Evolutionary conservation across 2,888 invertebrate species (phyloP), one percentile per base, ranked within the genome.

Genomic region (Diadegma fenestrale): DNA sequence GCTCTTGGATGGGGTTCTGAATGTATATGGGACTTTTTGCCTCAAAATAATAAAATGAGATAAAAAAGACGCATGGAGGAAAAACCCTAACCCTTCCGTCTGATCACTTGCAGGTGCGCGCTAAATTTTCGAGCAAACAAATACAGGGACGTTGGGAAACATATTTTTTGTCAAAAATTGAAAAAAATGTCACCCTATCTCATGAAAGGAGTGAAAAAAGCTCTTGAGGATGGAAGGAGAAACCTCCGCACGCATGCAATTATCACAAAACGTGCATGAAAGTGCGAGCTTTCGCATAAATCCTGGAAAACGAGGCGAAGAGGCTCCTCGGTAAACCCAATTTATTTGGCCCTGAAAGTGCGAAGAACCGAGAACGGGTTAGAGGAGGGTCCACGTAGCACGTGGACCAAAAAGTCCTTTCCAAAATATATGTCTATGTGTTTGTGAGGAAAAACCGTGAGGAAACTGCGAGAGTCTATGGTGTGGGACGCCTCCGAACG

Each of bases 401-500:
- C 88, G 84, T 88, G 89, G 89, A 90, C 89, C 89, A 90, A 90
- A 90, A 89, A 91, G 91, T 88, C 91, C 91, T 92, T 61, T 48
- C 79, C 1, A 43, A 66, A 41, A 12, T 76, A 45, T 19, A 71
- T 45, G 19, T 33, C 8, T 41, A 64, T 30, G 41, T 71, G 51
- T 41, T 58, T 58, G 30, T 26, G 66, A 66, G 79, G 71, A 76
- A 82, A 79, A 82, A 79, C 69, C 77, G 51, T 30, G 80, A 77
- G 80, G 41, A 73, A 68, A 37, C 71, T 71, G 43, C 33, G 79
- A 30, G 19, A 71, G 26, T 58, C 19, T 54, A 72, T 64, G 66
- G 79, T 71, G 79, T 75, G 79, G 78, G 91, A 92, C 94, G 94
- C 94, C 94, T 95, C 72, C 95, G 95, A 95, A 95, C 94, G 95